Base-by-base conservation (phyloP, 1,140 invertebrate genomes). In the Platyscapa corneri region DNA sequence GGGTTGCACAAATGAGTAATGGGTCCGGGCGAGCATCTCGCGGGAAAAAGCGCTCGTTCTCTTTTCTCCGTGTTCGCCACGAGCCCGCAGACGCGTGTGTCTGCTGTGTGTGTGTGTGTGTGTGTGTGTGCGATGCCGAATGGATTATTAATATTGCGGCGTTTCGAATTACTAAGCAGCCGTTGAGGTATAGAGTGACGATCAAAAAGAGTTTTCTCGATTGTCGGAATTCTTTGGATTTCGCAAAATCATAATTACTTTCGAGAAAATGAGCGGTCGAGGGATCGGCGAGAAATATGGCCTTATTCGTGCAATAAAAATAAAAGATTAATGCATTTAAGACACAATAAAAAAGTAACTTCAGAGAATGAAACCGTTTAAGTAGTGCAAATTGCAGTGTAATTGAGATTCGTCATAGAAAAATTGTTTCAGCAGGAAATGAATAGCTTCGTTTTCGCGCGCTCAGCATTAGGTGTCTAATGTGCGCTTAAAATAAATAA, bases 1-100 rank as follows among this genome's bases (percentile, higher is more conserved):
- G 85, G 83, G 86, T 82, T 70, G 65, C 83, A 46, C 78, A 78
- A 86, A 86, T 88, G 85, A 89, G 88, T 89, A 88, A 82, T 81
- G 85, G 74, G 76, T 82, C 83, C 12, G 30, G 18, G n/a, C 12
- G 39, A 46, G 39, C 46, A 46, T 46, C 42, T 46, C 49, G 30
- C 49, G 32, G n/a, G 56, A 14, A 34, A n/a, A 60, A 49, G 42
- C 49, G n/a, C 7, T n/a, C 34, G 49, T n/a, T 34, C 32, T 53
- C 46, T 77, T 77, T 39, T 30, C 72, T 1, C n/a, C n/a, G n/a
- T n/a, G n/a, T n/a, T n/a, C n/a, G n/a, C n/a, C n/a, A n/a, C n/a
- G n/a, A n/a, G n/a, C n/a, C n/a, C n/a, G n/a, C n/a, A n/a, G n/a
- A n/a, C n/a, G n/a, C 7, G 20, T n/a, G 12, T 75, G 34, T 23